A percentile compares a stretch with the other conserved stretches of the same genome.
Evolutionary conservation across 2,888 invertebrate species (phyloP).

Genomic region (Arctia plantaginis): DNA sequence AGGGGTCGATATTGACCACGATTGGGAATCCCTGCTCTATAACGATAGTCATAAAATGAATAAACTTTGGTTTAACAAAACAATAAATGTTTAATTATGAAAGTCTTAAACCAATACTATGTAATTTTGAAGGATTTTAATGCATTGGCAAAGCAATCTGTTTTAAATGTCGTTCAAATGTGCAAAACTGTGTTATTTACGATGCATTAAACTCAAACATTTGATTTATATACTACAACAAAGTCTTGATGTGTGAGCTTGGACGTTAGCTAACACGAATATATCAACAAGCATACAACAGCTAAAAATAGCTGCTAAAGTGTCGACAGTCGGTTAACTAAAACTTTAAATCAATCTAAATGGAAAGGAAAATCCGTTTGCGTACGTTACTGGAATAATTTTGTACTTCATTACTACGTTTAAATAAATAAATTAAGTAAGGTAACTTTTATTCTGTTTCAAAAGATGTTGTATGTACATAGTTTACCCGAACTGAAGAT

Average conservation of each 20-base stretch:
- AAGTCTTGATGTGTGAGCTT: constrained; percentile 23
- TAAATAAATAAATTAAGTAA: too few species aligned
- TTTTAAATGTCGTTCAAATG: constrained; percentile 2
- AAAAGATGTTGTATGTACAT: too few species aligned
- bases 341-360: constrained; percentile 12
- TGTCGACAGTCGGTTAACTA: background rate
- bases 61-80: background rate
- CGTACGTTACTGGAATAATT: background rate
- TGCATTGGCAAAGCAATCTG: background rate
- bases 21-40: too few species aligned
- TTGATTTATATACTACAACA: constrained; percentile 30
- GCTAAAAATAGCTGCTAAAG: constrained; percentile 23
- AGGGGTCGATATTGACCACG: too few species aligned
- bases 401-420: background rate
- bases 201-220: constrained; percentile 3
- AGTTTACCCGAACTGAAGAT: too few species aligned
- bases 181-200: constrained; percentile 1
- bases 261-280: constrained; percentile 20
- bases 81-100: background rate
- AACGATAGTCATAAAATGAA: background rate
- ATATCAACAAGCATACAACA: constrained; percentile 3
- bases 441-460: too few species aligned
- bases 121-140: background rate
- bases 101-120: background rate
- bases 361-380: background rate